A percentile compares a stretch with the other conserved stretches of the same genome.
Conservation (phyloP, 2,113 vertebrate genomes). For the Melanostigma gelatinosum region DNA sequence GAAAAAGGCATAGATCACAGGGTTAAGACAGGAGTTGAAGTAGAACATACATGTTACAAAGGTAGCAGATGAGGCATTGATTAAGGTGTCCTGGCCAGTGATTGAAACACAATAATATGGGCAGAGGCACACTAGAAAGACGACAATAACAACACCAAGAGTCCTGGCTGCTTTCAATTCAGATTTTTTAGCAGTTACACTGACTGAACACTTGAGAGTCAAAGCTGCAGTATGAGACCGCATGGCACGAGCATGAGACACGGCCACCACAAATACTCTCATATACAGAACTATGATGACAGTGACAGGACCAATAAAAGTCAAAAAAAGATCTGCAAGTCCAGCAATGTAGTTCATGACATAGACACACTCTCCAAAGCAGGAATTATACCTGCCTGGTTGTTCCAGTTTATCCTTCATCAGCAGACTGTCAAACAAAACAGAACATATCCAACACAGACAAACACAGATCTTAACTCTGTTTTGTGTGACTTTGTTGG, state of each 20-base stretch:
- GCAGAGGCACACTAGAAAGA: constrained; percentile 27
- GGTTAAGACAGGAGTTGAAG: constrained; percentile 20
- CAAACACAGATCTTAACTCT: neutral
- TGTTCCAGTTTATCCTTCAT: constrained; percentile 7
- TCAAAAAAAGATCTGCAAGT: neutral
- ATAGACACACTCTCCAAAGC: constrained; percentile 14
- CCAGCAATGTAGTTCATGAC: neutral
- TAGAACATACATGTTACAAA: constrained; percentile 10
- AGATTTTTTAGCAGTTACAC: constrained; percentile 19
- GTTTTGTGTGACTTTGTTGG: too few relatives aligned
- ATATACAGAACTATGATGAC: constrained; percentile 35
- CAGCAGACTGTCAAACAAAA: neutral
- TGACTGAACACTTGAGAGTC: neutral
- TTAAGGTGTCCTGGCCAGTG: neutral
- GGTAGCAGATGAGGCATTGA: neutral
- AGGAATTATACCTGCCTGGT: constrained; percentile 8
- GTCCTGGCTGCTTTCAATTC: constrained; percentile 45
- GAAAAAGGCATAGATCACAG: too few relatives aligned
- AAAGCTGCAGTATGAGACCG: neutral
- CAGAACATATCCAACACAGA: constrained; percentile 32
- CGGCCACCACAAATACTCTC: constrained; percentile 35
- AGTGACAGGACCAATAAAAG: constrained; percentile 28
- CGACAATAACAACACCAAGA: constrained; percentile 27
- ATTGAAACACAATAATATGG: constrained; percentile 24
- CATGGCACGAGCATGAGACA: constrained; percentile 30